These are phyloP conservation scores for Capitulum mitella DNA, from an alignment of 2,888 invertebrate genomes.

Conservation along the genomic window DNA sequence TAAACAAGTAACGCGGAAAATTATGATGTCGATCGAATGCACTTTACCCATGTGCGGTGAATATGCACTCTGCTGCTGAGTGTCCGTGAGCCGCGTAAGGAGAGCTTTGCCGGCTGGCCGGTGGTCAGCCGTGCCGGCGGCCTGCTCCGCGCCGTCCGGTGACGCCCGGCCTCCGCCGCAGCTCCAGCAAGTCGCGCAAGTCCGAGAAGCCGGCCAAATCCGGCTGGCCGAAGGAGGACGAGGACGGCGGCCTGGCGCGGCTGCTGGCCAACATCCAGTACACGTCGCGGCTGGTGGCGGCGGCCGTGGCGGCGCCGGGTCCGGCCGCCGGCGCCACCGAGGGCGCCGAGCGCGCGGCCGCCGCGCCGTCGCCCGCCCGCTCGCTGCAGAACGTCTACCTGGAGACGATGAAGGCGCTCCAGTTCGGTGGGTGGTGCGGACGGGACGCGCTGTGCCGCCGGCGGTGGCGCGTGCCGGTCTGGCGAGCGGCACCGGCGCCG, in stretches of 20 bases:
- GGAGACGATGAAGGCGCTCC: slow-evolving; percentile 76
- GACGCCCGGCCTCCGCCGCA: background rate
- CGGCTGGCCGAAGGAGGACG: slow-evolving; percentile 12
- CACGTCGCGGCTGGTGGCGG: slow-evolving; percentile 35
- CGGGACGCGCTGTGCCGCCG: no score
- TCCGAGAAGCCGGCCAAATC: background rate
- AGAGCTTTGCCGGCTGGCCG: background rate
- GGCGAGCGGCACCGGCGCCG: no score
- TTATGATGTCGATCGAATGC: no score
- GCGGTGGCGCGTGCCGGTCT: no score
- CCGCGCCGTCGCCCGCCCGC: slow-evolving; percentile 46
- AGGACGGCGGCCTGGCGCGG: slow-evolving; percentile 27
- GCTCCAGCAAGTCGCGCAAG: slow-evolving; percentile 18
- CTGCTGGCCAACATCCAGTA: slow-evolving; percentile 38
- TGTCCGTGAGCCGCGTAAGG: no score
- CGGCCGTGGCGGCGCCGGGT: slow-evolving; percentile 36
- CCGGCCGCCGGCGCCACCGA: slow-evolving; percentile 29
- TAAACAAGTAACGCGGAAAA: no score
- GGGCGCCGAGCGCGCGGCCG: slow-evolving; percentile 27
- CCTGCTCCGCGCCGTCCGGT: no score
- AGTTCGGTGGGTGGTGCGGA: slow-evolving; percentile 72
- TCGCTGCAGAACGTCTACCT: slow-evolving; percentile 69
- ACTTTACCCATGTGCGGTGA: no score
- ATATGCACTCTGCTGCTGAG: no score
- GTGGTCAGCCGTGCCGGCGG: no score